Base-by-base conservation (phyloP, 2,113 vertebrate species). In the Amphiprion ocellaris region DNA sequence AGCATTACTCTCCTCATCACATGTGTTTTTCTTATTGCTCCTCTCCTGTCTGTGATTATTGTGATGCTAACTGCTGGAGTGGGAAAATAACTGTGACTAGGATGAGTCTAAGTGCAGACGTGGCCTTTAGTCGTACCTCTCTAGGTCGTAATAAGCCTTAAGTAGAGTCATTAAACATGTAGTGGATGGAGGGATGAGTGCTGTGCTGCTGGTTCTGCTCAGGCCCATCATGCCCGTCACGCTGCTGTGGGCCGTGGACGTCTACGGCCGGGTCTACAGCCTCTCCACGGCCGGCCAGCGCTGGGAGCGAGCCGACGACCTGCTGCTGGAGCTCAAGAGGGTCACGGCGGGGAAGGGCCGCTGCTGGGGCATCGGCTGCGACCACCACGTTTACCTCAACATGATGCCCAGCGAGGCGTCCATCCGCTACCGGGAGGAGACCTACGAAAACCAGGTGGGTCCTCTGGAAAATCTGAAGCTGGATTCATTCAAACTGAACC, bases 341-440 rank as follows among this genome's bases (percentile, higher is more conserved):
- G 90, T 98, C 56, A 95, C 96, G 0, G 96, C 96, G 0, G 92
- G 94, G 68, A 95, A 94, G 4, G 94, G 93, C 12, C 96, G 96
- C 91, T 98, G 97, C 94, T 99, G 98, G 98, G 98, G 96, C 77
- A 94, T 99, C 5, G 98, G 96, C 50, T 97, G 96, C 0, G 97
- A 99, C 81, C 96, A 99, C 62, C 96, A 95, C 2, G 94, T 99
- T 21, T 98, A 99, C 74, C 94, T 98, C 77, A 96, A 96, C 0
- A 92, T 99, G 33, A 94, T 95, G 28, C 94, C 96, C 24, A 95
- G 94, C 0, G 97, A 98, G 0, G 95, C 96, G 62, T 84, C 96
- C 24, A 97, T 99, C 81, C 96, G 97, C 21, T 95, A 94, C 92
- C 94, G 95, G 61, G 98, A 99, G 80, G 97, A 99, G 90, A 97